Percentiles rank a stretch among this genome's conserved stretches.
Conservation (phyloP, 2,113 vertebrate genomes). For the Cephalopholis sonnerati region DNA sequence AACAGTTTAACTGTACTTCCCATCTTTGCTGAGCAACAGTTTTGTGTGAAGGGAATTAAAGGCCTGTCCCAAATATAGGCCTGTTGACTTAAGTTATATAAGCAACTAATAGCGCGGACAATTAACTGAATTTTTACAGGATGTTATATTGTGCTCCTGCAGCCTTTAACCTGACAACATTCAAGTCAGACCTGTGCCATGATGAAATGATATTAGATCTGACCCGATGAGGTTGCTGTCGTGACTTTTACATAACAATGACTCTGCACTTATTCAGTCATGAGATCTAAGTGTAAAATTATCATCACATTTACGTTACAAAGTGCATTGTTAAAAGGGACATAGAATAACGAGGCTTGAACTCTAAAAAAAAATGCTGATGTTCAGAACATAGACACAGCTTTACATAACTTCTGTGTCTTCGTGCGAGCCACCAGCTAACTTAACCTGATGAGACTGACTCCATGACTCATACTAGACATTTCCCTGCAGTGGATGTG, state of each 20-base stretch:
- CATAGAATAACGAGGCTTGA: not conserved
- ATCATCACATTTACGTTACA: not conserved
- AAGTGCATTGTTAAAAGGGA: not conserved
- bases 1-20: too few species aligned
- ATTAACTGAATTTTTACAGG: too few species aligned
- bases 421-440: not conserved
- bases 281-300: not conserved
- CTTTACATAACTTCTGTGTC: not conserved
- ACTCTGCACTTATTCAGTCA: not conserved
- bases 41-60: too few species aligned
- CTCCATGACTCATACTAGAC: not conserved
- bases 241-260: not conserved
- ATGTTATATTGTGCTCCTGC: not conserved
- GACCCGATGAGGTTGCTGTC: not conserved
- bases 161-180: not conserved
- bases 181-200: not conserved
- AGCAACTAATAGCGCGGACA: too few species aligned
- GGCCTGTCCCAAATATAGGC: too few species aligned
- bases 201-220: not conserved
- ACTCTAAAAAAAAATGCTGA: not conserved
- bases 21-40: too few species aligned
- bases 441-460: not conserved
- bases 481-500: too few species aligned
- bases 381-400: not conserved
- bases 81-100: too few species aligned